Percentiles rank a stretch among this genome's conserved stretches.
phyloP scores from a whole-genome alignment of 2,113 vertebrate genomes.

The Hirundichthys speculiger region DNA sequence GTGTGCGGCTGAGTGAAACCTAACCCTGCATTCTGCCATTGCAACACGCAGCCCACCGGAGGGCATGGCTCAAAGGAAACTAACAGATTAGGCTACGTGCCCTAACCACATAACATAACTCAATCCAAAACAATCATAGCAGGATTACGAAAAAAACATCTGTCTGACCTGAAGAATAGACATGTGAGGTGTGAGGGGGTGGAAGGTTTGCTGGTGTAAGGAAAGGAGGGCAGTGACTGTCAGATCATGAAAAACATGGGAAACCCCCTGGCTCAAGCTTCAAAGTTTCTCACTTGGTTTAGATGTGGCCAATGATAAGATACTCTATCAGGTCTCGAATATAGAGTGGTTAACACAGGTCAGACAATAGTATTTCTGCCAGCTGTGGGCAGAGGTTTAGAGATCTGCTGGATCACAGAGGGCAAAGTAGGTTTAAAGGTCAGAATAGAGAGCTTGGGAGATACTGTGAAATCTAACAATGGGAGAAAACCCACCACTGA shows the following conservation, averaged over 20 bases:
- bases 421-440: neutral
- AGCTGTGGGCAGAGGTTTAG: constrained; percentile 15
- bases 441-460: constrained; percentile 5
- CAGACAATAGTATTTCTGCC: constrained; percentile 30
- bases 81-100: constrained; percentile 45
- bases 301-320: constrained; percentile 61
- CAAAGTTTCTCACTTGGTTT: constrained; percentile 62
- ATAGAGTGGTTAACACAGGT: constrained; percentile 32
- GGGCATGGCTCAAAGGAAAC: constrained; percentile 56
- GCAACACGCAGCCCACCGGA: constrained; percentile 52
- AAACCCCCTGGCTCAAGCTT: constrained; percentile 71
- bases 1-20: constrained; percentile 80
- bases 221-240: constrained; percentile 53
- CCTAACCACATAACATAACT: constrained; percentile 54
- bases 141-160: constrained; percentile 73
- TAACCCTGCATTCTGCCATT: constrained; percentile 51
- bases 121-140: constrained; percentile 61
- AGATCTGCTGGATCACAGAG: constrained; percentile 12
- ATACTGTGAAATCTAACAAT: neutral
- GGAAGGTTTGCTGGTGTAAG: constrained; percentile 10
- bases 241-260: constrained; percentile 63
- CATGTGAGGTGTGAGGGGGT: constrained; percentile 2
- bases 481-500: neutral
- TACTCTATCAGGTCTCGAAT: constrained; percentile 38
- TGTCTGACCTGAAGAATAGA: constrained; percentile 48